A percentile compares a stretch with the other conserved stretches of the same genome.
Evolutionary conservation across 2,888 invertebrate species (phyloP).

Genomic region (Calephelis perditalis): DNA sequence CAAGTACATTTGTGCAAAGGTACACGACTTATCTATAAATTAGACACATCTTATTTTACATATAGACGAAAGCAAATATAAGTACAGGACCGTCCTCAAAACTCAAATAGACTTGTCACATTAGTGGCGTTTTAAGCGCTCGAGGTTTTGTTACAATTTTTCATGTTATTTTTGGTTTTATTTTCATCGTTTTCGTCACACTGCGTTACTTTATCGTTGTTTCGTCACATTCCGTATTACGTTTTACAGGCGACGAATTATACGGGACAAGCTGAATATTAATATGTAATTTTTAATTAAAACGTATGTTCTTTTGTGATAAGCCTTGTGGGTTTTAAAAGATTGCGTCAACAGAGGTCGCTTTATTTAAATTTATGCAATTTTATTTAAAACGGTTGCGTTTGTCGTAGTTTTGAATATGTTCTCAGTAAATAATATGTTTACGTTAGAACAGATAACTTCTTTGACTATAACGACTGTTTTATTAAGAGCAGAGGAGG

Average conservation of each 20-base stretch:
- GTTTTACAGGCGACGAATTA: slow-evolving; percentile 2
- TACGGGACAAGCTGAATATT: not conserved
- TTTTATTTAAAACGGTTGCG: slow-evolving; percentile 4
- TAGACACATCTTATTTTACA: no score
- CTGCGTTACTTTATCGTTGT: slow-evolving; percentile 3
- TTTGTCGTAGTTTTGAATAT: not conserved
- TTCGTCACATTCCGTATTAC: slow-evolving; percentile 7
- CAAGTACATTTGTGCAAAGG: no score
- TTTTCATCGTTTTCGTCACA: slow-evolving; percentile 4
- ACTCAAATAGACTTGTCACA: not conserved
- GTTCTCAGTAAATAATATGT: not conserved
- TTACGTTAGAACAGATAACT: not conserved
- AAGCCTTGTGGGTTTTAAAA: slow-evolving; percentile 24
- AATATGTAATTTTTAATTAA: slow-evolving; percentile 7
- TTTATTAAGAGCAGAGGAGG: no score
- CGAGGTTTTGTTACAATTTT: slow-evolving; percentile 10
- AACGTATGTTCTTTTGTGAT: not conserved
- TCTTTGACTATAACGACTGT: no score
- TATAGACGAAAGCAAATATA: no score
- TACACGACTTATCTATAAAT: no score
- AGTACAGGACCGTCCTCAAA: no score
- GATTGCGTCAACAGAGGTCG: slow-evolving; percentile 25
- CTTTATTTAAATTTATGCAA: slow-evolving; percentile 13
- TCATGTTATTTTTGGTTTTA: slow-evolving; percentile 11
- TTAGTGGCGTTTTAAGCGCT: not conserved